Percentiles rank a stretch among this genome's conserved stretches.
Conservation (phyloP, 2,797 vertebrate species). For the Bradypodion pumilum region DNA sequence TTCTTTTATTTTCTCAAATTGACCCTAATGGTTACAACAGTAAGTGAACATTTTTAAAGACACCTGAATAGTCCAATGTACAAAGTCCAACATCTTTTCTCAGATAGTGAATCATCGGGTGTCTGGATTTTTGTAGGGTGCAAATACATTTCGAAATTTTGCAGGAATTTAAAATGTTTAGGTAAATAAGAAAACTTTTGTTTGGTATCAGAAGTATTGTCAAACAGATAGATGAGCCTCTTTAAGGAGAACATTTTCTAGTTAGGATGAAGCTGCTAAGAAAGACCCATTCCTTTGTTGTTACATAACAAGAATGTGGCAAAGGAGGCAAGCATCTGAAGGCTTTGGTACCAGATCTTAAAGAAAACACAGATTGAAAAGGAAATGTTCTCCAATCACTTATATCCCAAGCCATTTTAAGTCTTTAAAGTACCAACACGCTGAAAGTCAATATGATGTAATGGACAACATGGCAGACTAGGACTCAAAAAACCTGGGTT, state of each 20-base stretch:
- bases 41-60: background rate
- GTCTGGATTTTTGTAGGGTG: background rate
- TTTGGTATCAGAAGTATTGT: background rate
- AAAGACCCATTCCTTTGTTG: background rate
- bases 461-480: too few relatives aligned
- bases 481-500: too few relatives aligned
- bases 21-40: background rate
- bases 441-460: too few relatives aligned
- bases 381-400: background rate
- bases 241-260: background rate
- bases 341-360: background rate
- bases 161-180: background rate
- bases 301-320: background rate
- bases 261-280: background rate
- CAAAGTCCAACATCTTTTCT: background rate
- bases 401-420: too few relatives aligned
- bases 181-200: background rate
- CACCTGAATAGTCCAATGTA: background rate
- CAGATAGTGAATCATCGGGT: background rate
- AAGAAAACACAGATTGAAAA: background rate
- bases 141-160: too few relatives aligned
- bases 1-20: background rate
- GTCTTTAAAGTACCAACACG: too few relatives aligned
- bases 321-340: background rate
- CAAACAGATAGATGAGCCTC: background rate